phyloP scores from a whole-genome alignment of 2,113 vertebrate species.

The Cariama cristata region DNA sequence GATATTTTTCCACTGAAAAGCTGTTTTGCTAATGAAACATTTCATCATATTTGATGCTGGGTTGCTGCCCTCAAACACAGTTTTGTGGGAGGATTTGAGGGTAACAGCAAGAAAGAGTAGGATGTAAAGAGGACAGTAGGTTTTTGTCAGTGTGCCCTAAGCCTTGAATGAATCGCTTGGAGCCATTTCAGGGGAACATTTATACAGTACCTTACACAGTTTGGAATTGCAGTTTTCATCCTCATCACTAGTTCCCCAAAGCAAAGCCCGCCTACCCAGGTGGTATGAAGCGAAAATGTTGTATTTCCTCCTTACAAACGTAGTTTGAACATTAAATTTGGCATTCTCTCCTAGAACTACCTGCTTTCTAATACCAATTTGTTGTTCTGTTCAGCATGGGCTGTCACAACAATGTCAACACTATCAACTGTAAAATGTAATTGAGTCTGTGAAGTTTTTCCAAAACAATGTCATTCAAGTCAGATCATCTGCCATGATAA shows the following conservation, averaged over 20 bases:
- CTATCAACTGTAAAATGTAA: slow-evolving; percentile 8
- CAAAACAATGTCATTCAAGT: slow-evolving; percentile 20
- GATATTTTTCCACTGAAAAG: neutral
- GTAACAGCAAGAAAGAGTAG: neutral
- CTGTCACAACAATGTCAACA: slow-evolving; percentile 39
- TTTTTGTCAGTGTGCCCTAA: neutral
- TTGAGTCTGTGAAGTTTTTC: slow-evolving; percentile 3
- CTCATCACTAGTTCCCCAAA: neutral
- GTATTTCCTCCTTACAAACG: neutral
- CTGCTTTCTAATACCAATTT: slow-evolving; percentile 23
- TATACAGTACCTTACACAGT: neutral
- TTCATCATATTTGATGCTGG: neutral
- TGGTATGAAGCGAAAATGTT: neutral
- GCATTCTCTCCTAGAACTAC: neutral
- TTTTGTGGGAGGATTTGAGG: neutral
- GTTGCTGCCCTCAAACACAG: neutral
- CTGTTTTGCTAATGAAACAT: neutral
- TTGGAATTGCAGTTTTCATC: neutral
- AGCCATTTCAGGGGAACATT: neutral
- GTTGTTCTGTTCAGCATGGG: slow-evolving; percentile 4
- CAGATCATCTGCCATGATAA: neutral
- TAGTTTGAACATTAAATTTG: neutral
- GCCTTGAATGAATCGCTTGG: neutral
- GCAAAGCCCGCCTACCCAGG: fast-evolving
- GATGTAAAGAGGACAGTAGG: neutral